phyloP scores from a whole-genome alignment of 2,888 invertebrate genomes.

The Macrosiphum euphorbiae region DNA sequence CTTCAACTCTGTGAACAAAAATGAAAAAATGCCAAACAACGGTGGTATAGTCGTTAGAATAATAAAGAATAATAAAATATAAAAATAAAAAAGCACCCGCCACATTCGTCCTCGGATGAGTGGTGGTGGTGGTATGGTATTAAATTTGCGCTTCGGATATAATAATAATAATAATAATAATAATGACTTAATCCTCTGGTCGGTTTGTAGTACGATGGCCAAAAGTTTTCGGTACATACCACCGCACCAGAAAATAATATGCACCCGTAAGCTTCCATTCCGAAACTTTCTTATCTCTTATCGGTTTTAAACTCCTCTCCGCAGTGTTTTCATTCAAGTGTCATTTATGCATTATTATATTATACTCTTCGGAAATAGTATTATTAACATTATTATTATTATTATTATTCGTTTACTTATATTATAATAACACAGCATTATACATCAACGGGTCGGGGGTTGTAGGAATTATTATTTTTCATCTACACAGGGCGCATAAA shows the following conservation, averaged over 20 bases:
- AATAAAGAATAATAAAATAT: constrained; percentile 66
- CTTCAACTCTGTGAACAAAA: constrained; percentile 86
- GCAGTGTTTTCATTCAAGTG: background rate
- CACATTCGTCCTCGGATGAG: constrained; percentile 1
- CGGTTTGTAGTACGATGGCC: background rate
- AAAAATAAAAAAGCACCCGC: background rate
- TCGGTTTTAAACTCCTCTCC: background rate
- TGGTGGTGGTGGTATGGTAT: constrained; percentile 23
- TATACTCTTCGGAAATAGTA: constrained; percentile 22
- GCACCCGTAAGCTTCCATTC: background rate
- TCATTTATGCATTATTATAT: background rate
- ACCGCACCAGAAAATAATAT: constrained; percentile 36
- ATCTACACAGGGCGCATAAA: background rate
- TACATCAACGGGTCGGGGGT: background rate
- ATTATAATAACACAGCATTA: background rate
- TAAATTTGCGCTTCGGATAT: constrained; percentile 31
- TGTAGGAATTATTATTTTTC: constrained; percentile 17
- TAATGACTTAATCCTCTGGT: constrained; percentile 31
- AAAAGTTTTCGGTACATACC: constrained; percentile 35
- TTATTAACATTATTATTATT: background rate
- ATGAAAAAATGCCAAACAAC: constrained; percentile 68
- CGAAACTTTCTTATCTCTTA: constrained; percentile 57
- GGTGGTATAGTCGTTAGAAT: constrained; percentile 68
- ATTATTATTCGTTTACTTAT: background rate
- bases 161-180: constrained; percentile 31